phyloP scores from a whole-genome alignment of 2,797 vertebrate species.

The Sebastes elongatus region DNA sequence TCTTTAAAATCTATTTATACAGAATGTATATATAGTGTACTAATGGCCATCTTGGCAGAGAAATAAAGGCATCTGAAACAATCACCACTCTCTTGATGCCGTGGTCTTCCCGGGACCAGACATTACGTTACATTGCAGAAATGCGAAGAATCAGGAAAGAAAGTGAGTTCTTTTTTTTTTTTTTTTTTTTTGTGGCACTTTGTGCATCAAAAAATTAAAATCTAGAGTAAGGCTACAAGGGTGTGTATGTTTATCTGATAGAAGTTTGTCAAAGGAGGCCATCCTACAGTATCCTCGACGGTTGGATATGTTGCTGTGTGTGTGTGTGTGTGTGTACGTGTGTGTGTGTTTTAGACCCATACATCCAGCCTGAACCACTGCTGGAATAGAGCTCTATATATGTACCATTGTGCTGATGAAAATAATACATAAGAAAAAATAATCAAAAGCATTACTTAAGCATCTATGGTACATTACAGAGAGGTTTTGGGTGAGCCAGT shows the following conservation, averaged over 20 bases:
- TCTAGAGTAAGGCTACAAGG: constrained; percentile 89
- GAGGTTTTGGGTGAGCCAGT: constrained; percentile 70
- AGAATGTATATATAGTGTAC: constrained; percentile 86
- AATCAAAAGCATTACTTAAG: constrained; percentile 33
- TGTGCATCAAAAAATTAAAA: constrained; percentile 86
- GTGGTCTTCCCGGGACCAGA: constrained; percentile 67
- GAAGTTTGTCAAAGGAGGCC: constrained; percentile 76
- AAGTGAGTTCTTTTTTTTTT: constrained; percentile 61
- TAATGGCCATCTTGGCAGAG: constrained; percentile 85
- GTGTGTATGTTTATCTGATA: constrained; percentile 82
- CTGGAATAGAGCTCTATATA: constrained; percentile 48
- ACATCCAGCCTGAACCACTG: constrained; percentile 61
- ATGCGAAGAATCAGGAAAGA: constrained; percentile 82
- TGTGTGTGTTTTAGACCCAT: constrained; percentile 42
- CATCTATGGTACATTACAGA: constrained; percentile 60
- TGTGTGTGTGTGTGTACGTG: constrained; percentile 18
- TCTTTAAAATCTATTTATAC: constrained; percentile 86
- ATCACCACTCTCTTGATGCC: constrained; percentile 77
- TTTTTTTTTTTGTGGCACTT: constrained; percentile 82
- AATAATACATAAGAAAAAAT: constrained; percentile 40
- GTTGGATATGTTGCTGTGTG: constrained; percentile 50
- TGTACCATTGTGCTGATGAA: constrained; percentile 55
- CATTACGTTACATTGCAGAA: constrained; percentile 76
- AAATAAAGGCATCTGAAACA: constrained; percentile 87
- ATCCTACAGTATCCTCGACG: constrained; percentile 62